Evolutionary conservation across 2,888 invertebrate genomes (phyloP), one percentile per base, ranked within the genome.

Genomic region (Acanthosepion pharaonis): DNA sequence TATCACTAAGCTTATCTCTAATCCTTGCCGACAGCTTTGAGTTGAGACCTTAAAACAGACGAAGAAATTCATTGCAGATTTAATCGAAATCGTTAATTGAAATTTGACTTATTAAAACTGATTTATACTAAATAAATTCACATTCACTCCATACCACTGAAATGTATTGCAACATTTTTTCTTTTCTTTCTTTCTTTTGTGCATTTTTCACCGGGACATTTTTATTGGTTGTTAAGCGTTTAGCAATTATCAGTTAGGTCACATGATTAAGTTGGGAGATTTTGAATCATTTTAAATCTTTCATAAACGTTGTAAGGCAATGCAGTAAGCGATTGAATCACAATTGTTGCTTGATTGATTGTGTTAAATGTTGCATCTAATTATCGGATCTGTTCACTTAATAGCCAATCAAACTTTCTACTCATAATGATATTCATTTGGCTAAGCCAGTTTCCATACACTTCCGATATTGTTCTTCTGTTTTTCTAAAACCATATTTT

Each of bases 281-380:
- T 3, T 78, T n/a, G n/a, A 15, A 11, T 78, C 78, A 8, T 3
- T 23, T 64, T 78, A 78, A 78, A n/a, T n/a, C 78, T 78, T n/a
- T 78, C n/a, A n/a, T 78, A 78, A 78, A 78, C n/a, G 11, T 23
- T 78, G n/a, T n/a, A 33, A 9, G n/a, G n/a, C 78, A 18, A 33
- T 78, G 78, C 78, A 33, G 78, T 78, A 78, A 78, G 78, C 33
- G 78, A 78, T 78, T 78, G 78, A 78, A n/a, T 78, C n/a, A n/a
- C n/a, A 78, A 78, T 78, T 78, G 78, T 78, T 78, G 3, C 33
- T 78, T 78, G 78, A 78, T 78, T 78, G 78, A 78, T 78, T 78
- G 78, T 78, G 78, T 78, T 78, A 78, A 78, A 78, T 78, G 78
- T 78, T 78, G 78, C 78, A n/a, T 78, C 78, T 78, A 78, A 78